Evolutionary conservation across 92 coral and sea anemone genomes (phyloP).

Genomic region (Siderastrea radians): DNA sequence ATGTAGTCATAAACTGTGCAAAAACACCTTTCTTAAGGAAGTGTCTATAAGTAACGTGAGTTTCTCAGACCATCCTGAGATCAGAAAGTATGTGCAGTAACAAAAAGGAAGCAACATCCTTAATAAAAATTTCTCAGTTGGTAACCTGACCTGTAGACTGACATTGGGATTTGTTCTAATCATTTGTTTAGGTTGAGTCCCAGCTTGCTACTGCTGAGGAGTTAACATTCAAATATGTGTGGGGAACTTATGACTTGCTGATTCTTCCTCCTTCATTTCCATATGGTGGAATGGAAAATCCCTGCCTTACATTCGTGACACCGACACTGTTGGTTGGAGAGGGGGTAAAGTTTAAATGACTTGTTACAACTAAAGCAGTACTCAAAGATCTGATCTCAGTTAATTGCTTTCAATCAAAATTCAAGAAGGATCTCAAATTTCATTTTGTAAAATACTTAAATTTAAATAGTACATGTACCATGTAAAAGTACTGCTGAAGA

Average conservation of each 20-base stretch:
- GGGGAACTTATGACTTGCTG: constrained; percentile 87
- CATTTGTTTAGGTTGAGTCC: constrained; percentile 71
- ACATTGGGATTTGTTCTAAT: not conserved
- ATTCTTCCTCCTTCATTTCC: constrained; percentile 94
- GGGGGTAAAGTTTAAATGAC: constrained; percentile 52
- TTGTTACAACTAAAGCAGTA: not conserved
- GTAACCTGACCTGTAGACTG: not conserved
- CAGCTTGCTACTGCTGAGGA: constrained; percentile 86
- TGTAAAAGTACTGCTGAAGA: too few species aligned
- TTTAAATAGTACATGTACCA: too few species aligned
- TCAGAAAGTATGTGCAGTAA: too few species aligned
- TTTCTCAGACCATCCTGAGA: too few species aligned
- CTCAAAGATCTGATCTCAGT: not conserved
- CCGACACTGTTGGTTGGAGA: constrained; percentile 86
- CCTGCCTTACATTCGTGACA: constrained; percentile 89
- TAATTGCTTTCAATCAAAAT: not conserved
- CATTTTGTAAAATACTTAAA: too few species aligned
- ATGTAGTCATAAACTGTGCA: too few species aligned
- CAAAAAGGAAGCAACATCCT: too few species aligned
- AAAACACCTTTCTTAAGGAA: too few species aligned
- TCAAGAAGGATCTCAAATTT: not conserved
- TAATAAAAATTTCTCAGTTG: too few species aligned
- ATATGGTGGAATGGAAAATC: constrained; percentile 95
- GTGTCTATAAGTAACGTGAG: too few species aligned
- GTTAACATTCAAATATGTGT: constrained; percentile 78